Conservation (phyloP, 2,888 invertebrate species). For the Latheticus oryzae region DNA sequence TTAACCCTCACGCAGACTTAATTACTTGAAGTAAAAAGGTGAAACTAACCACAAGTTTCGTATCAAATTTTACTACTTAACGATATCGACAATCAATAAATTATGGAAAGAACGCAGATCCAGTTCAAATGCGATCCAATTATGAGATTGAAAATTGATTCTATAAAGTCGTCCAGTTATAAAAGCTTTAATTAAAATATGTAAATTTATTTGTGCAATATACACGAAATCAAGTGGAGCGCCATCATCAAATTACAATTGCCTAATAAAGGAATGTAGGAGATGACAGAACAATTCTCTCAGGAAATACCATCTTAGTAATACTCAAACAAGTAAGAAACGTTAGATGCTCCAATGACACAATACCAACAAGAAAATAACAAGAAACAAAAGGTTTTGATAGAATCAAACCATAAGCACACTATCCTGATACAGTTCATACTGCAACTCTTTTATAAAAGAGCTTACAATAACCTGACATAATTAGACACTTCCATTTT, state of each 20-base stretch:
- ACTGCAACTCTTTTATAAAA: too few species aligned
- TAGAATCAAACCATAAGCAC: slow-evolving; percentile 1
- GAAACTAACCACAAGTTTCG: too few species aligned
- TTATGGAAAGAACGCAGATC: not conserved
- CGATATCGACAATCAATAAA: not conserved
- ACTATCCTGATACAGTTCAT: too few species aligned
- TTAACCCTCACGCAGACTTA: too few species aligned
- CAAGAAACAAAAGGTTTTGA: slow-evolving; percentile 8
- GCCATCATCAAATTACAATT: slow-evolving; percentile 18
- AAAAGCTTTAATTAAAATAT: slow-evolving; percentile 30
- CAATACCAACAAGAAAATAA: slow-evolving; percentile 11
- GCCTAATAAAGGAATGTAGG: slow-evolving; percentile 3
- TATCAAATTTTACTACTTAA: not conserved
- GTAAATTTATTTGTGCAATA: slow-evolving; percentile 12
- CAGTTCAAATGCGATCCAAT: slow-evolving; percentile 6
- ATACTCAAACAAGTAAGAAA: slow-evolving; percentile 1
- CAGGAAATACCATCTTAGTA: slow-evolving; percentile 6
- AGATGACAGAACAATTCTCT: slow-evolving; percentile 9
- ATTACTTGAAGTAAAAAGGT: slow-evolving; percentile 1
- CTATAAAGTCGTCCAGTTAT: slow-evolving; percentile 10
- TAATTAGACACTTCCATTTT: slow-evolving; percentile 1
- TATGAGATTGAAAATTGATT: slow-evolving; percentile 21
- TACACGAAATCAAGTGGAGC: slow-evolving; percentile 18
- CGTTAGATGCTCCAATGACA: slow-evolving; percentile 3
- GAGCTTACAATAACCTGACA: not conserved